Conservation (phyloP, 1,140 invertebrate species). For the Cecropterus lyciades region DNA sequence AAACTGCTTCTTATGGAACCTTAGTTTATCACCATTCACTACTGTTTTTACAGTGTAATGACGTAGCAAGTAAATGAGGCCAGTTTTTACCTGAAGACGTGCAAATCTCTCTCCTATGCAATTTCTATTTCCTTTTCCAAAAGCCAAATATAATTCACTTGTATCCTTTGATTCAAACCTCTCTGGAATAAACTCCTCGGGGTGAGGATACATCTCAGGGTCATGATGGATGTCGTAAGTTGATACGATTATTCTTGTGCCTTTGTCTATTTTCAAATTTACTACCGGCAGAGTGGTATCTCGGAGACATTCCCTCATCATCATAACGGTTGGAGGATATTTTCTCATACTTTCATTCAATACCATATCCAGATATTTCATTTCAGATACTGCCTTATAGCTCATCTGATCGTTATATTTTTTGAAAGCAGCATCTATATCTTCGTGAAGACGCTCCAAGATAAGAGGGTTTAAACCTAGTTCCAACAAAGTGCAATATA, state of each 20-base stretch:
- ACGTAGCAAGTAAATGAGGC: conserved; percentile 55
- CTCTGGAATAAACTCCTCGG: conserved; percentile 77
- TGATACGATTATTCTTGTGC: conserved; percentile 54
- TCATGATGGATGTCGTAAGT: conserved; percentile 65
- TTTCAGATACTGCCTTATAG: conserved; percentile 58
- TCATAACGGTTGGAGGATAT: conserved; percentile 63
- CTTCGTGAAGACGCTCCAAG: conserved; percentile 83
- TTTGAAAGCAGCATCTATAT: conserved; percentile 82
- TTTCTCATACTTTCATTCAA: conserved; percentile 77
- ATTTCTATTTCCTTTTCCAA: conserved; percentile 84
- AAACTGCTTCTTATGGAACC: conserved; percentile 17
- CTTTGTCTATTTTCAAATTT: conserved; percentile 54
- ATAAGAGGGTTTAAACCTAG: conserved; percentile 83
- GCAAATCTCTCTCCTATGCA: conserved; percentile 85
- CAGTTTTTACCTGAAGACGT: conserved; percentile 67
- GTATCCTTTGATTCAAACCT: conserved; percentile 65
- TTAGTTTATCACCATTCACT: conserved; percentile 9
- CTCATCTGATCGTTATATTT: conserved; percentile 60
- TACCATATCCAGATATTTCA: conserved; percentile 70
- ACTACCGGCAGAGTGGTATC: conserved; percentile 51
- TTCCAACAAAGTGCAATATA: conserved; percentile 77
- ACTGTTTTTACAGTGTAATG: conserved; percentile 46
- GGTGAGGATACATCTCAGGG: conserved; percentile 65
- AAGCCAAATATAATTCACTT: conserved; percentile 82
- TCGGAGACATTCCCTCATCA: conserved; percentile 44